Evolutionary conservation across 2,888 invertebrate genomes (phyloP), one percentile per base, ranked within the genome.

Genomic region (Corbicula japonica): DNA sequence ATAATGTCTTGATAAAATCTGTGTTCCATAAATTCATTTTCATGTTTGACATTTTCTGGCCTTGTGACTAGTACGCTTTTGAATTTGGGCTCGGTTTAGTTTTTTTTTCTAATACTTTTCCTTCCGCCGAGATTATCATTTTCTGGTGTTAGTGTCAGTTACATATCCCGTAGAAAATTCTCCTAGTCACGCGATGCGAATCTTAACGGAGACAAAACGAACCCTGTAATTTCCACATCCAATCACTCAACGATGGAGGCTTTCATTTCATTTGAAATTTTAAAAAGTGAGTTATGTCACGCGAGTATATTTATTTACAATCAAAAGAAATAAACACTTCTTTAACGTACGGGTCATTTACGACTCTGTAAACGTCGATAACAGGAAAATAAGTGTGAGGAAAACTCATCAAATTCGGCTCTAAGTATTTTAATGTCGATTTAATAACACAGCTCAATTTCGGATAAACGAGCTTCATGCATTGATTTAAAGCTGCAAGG

Each of bases 251-350:
- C 52, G 52, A 66, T 38, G 38, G n/a, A 26, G 54, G 54, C 52
- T 66, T 66, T 23, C 35, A 38, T 66, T 66, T 66, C 54, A 66
- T 41, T 52, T n/a, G 26, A 34, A 38, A 54, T 30, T 61, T 28
- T 28, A 50, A 75, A 76, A 69, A 52, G 69, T 65, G 50, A 65
- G 34, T 50, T 23, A 30, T 21, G 66, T 71, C 76, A 76, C 76
- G 76, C 76, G 71, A 71, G 71, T 61, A 65, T 63, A 44, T 69
- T 76, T 63, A 63, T 63, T 70, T 70, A 70, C 63, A 63, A 62
- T 50, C 50, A 50, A 41, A 60, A 41, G 60, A 75, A 62, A 76
- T 72, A 76, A 75, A 75, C 75, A 66, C 76, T 63, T 62, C 61
- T 58, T 63, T 60, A 15, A 61, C 61, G 38, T n/a, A 65, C 48